phyloP scores from a whole-genome alignment of 2,113 vertebrate species.

The Calyptommatus sinebrachiatus region DNA sequence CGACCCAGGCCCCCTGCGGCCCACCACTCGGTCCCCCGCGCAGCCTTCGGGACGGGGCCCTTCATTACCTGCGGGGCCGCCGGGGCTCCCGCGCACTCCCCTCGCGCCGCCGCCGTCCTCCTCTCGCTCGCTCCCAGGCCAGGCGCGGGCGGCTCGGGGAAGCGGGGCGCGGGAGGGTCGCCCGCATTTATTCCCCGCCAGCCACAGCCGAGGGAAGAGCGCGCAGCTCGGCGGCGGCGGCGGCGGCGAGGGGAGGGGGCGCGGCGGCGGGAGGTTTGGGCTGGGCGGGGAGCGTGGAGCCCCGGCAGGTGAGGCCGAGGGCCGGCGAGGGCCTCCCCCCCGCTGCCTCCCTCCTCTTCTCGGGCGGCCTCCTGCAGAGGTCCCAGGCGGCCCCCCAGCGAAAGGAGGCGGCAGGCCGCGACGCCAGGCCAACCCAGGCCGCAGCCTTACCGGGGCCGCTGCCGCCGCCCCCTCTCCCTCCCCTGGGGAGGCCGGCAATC shows the following conservation, averaged over 20 bases:
- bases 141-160: conserved; percentile 11
- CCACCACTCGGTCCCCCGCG: too few species aligned
- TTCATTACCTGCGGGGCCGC: conserved; percentile 76
- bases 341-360: too few species aligned
- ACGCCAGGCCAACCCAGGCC: too few species aligned
- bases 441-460: too few species aligned
- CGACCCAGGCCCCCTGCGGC: too few species aligned
- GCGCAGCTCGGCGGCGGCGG: conserved; percentile 42
- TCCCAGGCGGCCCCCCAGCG: too few species aligned
- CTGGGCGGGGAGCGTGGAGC: conserved; percentile 30
- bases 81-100: conserved; percentile 48
- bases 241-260: conserved; percentile 42
- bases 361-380: too few species aligned
- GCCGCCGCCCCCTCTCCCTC: too few species aligned
- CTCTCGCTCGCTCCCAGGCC: conserved; percentile 6
- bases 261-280: background rate
- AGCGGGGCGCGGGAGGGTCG: conserved; percentile 59
- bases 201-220: conserved; percentile 34
- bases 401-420: too few species aligned
- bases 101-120: background rate
- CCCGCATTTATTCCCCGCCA: conserved; percentile 55
- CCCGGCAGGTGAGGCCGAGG: conserved; percentile 71
- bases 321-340: conserved; percentile 63
- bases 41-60: conserved; percentile 77
- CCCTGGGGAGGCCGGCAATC: too few species aligned